A percentile compares a stretch with the other conserved stretches of the same genome.
Conservation (phyloP, 2,888 invertebrate genomes). For the Callimorpha dominula region DNA sequence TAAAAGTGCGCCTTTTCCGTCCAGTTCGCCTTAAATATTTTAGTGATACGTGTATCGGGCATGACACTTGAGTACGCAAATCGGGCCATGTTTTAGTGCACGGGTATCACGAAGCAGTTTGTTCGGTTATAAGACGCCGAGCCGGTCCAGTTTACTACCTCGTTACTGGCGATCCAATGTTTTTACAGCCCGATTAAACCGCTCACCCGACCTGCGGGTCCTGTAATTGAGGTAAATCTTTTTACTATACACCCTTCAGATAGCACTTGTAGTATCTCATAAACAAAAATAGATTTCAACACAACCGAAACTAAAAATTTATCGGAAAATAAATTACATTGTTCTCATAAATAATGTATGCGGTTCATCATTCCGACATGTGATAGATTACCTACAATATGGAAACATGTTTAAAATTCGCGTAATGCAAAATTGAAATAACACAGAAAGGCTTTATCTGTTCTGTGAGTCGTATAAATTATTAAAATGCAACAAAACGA, state of each 20-base stretch:
- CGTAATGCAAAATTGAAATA: conserved; percentile 66
- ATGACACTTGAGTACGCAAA: conserved; percentile 44
- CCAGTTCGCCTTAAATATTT: conserved; percentile 45
- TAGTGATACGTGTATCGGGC: conserved; percentile 33
- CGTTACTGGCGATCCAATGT: conserved; percentile 77
- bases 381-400: conserved; percentile 56
- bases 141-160: conserved; percentile 75
- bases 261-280: conserved; percentile 49
- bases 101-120: conserved; percentile 59
- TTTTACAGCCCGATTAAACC: conserved; percentile 82
- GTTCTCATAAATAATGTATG: conserved; percentile 38
- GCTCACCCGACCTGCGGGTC: conserved; percentile 69
- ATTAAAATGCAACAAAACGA: conserved; percentile 83
- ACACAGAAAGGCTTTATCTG: conserved; percentile 77
- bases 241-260: conserved; percentile 64
- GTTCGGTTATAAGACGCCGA: conserved; percentile 61
- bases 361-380: conserved; percentile 51
- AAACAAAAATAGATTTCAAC: conserved; percentile 31
- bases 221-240: conserved; percentile 81
- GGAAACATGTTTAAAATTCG: conserved; percentile 49
- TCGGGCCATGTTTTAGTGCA: conserved; percentile 54
- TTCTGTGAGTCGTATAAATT: conserved; percentile 75
- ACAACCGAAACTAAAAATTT: conserved; percentile 25
- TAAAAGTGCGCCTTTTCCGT: conserved; percentile 34
- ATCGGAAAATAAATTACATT: conserved; percentile 31